Percentiles rank a stretch among this genome's conserved stretches.
phyloP scores from a whole-genome alignment of 2,888 invertebrate genomes.

The Tridacna crocea region DNA sequence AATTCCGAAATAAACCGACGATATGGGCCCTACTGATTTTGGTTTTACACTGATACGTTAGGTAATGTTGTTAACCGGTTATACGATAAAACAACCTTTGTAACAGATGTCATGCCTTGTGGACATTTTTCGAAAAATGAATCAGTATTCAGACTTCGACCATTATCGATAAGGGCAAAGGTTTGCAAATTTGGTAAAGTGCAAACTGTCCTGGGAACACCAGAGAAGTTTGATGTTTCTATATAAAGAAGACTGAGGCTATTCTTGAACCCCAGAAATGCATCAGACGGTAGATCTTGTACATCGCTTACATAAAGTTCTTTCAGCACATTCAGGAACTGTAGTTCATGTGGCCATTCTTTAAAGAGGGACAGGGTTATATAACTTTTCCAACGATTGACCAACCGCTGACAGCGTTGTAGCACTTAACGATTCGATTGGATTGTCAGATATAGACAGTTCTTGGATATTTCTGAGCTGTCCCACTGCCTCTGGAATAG shows the following conservation, averaged over 20 bases:
- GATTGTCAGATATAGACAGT: constrained; percentile 7
- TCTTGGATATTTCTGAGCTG: background rate
- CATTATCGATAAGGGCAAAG: background rate
- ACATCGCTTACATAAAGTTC: background rate
- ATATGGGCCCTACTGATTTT: too few species aligned
- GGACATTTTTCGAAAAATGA: background rate
- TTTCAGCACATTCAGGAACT: background rate
- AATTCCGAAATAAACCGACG: too few species aligned
- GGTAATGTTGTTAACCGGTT: background rate
- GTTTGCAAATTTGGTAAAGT: background rate
- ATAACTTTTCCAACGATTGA: background rate
- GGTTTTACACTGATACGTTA: background rate
- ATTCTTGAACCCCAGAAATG: background rate
- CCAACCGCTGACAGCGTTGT: background rate
- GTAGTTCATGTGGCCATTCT: background rate
- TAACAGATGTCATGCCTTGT: background rate
- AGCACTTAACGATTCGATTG: background rate
- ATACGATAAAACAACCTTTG: background rate
- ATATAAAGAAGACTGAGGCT: background rate
- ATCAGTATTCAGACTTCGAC: background rate
- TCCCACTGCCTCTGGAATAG: background rate
- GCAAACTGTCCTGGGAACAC: background rate
- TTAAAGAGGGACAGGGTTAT: background rate
- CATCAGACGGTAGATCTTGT: background rate
- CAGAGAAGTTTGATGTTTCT: background rate